Evolutionary conservation across 2,797 vertebrate species (phyloP).

Genomic region (Halcyon chelicuti): DNA sequence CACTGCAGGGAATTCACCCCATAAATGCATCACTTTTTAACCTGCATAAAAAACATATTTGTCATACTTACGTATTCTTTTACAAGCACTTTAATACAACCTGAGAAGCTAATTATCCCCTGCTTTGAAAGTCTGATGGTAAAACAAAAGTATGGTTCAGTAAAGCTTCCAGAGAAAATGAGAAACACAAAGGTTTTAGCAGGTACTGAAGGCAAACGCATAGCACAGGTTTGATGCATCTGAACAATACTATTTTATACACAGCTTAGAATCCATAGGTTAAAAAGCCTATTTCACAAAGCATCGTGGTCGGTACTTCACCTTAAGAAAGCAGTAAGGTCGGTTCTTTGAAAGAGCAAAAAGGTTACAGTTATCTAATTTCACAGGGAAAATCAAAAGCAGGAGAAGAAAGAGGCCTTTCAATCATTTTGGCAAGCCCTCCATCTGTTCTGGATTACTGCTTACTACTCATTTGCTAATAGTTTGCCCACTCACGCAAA

Average conservation of each 20-base stretch:
- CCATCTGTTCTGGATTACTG: neutral
- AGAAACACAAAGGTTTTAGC: neutral
- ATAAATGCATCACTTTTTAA: neutral
- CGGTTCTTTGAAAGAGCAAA: neutral
- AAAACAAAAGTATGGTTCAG: neutral
- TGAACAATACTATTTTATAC: neutral
- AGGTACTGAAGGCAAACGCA: neutral
- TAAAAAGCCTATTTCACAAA: neutral
- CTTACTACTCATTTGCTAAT: neutral
- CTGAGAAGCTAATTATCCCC: neutral
- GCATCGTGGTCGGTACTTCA: neutral
- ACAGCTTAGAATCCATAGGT: neutral
- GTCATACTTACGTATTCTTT: neutral
- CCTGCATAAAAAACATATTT: neutral
- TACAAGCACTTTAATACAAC: neutral
- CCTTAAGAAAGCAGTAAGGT: neutral
- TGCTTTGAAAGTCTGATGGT: neutral
- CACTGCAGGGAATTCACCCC: neutral
- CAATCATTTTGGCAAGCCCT: neutral
- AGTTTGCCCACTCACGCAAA: neutral
- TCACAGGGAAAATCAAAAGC: conserved; percentile 27
- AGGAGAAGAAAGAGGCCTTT: neutral
- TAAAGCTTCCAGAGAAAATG: neutral
- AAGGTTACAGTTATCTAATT: conserved; percentile 10
- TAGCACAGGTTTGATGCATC: neutral